phyloP scores from a whole-genome alignment of 2,113 vertebrate genomes.

The Myotis brandtii region DNA sequence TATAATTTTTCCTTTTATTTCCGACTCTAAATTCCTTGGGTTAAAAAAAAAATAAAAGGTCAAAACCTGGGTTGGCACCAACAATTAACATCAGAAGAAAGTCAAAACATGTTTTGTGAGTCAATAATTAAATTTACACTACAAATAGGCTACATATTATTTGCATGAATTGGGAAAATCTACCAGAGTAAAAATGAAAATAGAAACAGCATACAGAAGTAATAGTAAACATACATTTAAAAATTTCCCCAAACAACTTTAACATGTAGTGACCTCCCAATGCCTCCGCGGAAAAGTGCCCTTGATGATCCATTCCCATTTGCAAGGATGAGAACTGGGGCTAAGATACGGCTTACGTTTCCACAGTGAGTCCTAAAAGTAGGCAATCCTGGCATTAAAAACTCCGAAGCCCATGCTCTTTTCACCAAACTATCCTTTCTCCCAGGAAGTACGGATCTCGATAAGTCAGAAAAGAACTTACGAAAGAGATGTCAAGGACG shows the following conservation, averaged over 20 bases:
- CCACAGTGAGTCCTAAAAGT: background rate
- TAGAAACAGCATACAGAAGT: background rate
- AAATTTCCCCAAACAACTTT: slow-evolving; percentile 1
- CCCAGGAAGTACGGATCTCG: background rate
- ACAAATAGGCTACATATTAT: background rate
- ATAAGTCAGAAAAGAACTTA: background rate
- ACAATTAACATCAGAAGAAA: slow-evolving; percentile 34
- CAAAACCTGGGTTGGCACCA: slow-evolving; percentile 20
- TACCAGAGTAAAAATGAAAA: slow-evolving; percentile 33
- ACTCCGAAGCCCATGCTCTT: background rate
- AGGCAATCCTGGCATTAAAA: background rate
- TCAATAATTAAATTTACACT: slow-evolving; percentile 48
- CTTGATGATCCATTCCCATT: background rate
- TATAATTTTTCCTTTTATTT: slow-evolving; percentile 67
- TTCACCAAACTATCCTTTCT: background rate
- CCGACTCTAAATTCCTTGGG: slow-evolving; percentile 11
- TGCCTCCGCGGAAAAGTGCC: background rate
- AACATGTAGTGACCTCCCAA: background rate
- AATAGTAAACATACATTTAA: background rate
- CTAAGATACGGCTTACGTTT: background rate
- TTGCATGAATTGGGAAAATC: slow-evolving; percentile 4
- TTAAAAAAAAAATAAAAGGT: background rate
- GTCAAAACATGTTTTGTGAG: slow-evolving; percentile 22
- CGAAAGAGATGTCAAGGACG: slow-evolving; percentile 23
- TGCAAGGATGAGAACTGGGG: background rate